Evolutionary conservation across 2,113 vertebrate genomes (phyloP).

Genomic region (Oostethus manadensis): DNA sequence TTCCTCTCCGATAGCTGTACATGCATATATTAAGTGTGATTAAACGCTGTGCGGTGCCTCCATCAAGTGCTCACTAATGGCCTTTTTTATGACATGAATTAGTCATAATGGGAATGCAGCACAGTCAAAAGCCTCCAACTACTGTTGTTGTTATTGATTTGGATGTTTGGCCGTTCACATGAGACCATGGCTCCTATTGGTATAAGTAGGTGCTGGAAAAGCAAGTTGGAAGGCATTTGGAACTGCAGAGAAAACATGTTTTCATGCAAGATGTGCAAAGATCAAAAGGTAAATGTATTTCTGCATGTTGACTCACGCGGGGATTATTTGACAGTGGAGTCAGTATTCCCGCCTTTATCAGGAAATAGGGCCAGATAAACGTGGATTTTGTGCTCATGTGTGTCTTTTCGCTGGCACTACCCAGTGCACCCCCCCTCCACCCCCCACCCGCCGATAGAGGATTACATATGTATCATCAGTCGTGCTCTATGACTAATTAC

Average conservation of each 20-base stretch:
- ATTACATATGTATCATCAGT: slow-evolving; percentile 74
- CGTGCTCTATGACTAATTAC: slow-evolving; percentile 75
- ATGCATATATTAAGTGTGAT: slow-evolving; percentile 77
- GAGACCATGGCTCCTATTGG: slow-evolving; percentile 50
- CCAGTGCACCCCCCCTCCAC: slow-evolving; percentile 43
- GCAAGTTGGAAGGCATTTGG: slow-evolving; percentile 29
- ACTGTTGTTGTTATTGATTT: slow-evolving; percentile 60
- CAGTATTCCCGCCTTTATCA: slow-evolving; percentile 21
- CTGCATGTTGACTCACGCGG: slow-evolving; percentile 48
- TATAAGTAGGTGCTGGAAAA: slow-evolving; percentile 38
- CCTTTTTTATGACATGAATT: slow-evolving; percentile 76
- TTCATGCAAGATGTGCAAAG: slow-evolving; percentile 16
- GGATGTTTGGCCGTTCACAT: slow-evolving; percentile 55
- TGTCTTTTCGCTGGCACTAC: slow-evolving; percentile 54
- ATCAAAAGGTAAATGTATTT: slow-evolving; percentile 49
- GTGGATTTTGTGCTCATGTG: slow-evolving; percentile 52
- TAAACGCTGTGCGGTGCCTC: slow-evolving; percentile 71
- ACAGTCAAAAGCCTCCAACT: slow-evolving; percentile 58
- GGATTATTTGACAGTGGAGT: slow-evolving; percentile 51
- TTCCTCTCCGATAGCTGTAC: slow-evolving; percentile 53
- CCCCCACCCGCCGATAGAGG: slow-evolving; percentile 64
- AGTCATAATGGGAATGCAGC: slow-evolving; percentile 68
- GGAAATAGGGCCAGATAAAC: slow-evolving; percentile 56
- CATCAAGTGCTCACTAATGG: slow-evolving; percentile 76
- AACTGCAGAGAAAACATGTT: slow-evolving; percentile 16